These are phyloP conservation scores for Centropristis striata DNA, from an alignment of 2,113 vertebrate genomes.

Conservation along the genomic window DNA sequence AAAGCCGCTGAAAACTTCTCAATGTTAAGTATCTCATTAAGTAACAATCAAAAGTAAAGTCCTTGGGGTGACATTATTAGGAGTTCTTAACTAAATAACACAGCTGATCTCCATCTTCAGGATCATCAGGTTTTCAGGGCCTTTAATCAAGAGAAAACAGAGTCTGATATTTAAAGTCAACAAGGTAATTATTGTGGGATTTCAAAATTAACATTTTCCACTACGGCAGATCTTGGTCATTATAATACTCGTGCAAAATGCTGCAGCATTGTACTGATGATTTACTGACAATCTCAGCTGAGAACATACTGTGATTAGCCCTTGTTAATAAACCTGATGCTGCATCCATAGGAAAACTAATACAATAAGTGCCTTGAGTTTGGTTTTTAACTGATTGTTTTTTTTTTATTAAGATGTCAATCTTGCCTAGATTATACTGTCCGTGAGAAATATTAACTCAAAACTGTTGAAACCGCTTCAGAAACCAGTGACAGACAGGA, in stretches of 20 bases:
- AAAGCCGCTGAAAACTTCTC: no score
- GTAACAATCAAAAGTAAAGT: neutral
- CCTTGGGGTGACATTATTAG: rapidly evolving
- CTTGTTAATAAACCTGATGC: neutral
- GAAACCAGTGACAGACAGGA: neutral
- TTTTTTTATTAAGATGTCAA: neutral
- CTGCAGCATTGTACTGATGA: neutral
- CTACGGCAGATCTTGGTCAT: neutral
- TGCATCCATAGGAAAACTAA: neutral
- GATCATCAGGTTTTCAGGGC: neutral
- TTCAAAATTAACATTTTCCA: slow-evolving; percentile 10
- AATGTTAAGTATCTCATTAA: no score
- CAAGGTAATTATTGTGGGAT: neutral
- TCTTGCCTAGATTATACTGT: neutral
- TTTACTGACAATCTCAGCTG: neutral
- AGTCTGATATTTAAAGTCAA: slow-evolving; percentile 16
- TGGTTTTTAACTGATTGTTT: neutral
- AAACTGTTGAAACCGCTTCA: neutral
- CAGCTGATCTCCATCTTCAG: neutral
- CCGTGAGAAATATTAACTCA: neutral
- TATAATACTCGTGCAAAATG: neutral
- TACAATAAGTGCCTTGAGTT: neutral
- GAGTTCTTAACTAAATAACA: neutral
- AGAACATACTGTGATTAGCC: neutral
- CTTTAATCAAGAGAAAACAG: slow-evolving; percentile 9